Evolutionary conservation across 2,113 vertebrate species (phyloP).

Genomic region (Crocuta crocuta): DNA sequence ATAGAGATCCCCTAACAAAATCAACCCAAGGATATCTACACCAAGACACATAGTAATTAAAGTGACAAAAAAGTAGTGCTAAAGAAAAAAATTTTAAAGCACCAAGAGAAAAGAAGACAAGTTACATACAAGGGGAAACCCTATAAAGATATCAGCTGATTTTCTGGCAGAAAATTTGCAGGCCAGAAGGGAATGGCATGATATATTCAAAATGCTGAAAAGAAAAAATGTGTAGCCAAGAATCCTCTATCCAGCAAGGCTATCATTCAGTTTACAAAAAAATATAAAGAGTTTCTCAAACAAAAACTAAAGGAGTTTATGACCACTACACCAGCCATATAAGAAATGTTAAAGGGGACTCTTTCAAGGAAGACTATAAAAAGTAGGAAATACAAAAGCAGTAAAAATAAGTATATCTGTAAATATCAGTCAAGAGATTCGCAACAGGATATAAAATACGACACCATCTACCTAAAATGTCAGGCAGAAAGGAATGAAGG

Average conservation of each 20-base stretch:
- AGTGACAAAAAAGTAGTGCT: neutral
- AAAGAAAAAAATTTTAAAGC: neutral
- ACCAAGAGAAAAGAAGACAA: neutral
- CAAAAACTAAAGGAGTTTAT: neutral
- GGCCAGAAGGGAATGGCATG: neutral
- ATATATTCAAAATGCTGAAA: neutral
- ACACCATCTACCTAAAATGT: neutral
- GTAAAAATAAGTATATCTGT: neutral
- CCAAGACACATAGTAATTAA: neutral
- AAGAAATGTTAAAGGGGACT: neutral
- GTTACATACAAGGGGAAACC: neutral
- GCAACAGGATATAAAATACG: neutral
- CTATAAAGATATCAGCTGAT: neutral
- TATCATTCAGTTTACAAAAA: neutral
- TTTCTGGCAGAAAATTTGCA: neutral
- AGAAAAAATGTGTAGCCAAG: neutral
- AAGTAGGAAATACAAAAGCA: neutral
- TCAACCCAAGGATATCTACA: neutral
- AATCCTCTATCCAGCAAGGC: neutral
- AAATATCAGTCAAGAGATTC: neutral
- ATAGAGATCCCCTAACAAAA: neutral
- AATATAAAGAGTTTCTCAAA: neutral
- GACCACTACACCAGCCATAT: neutral
- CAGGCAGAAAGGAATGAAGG: neutral
- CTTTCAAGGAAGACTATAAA: neutral